Percentiles rank a stretch among this genome's conserved stretches.
Conservation (phyloP, 2,113 vertebrate species). For the Corythoichthys intestinalis region DNA sequence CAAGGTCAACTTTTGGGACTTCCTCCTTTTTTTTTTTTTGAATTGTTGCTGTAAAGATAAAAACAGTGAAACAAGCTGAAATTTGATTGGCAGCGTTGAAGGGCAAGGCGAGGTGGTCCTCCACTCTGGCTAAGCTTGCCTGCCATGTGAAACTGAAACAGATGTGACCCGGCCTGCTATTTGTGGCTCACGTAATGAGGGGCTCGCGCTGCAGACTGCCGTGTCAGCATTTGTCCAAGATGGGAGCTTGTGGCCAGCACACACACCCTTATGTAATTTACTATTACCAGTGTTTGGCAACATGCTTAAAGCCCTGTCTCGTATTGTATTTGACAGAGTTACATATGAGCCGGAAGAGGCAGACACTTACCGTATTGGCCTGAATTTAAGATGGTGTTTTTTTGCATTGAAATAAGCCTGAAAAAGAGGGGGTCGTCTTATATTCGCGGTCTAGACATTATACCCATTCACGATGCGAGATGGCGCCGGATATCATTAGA, state of each 20-base stretch:
- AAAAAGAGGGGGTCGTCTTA: no score
- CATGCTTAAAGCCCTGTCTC: not conserved
- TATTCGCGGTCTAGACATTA: no score
- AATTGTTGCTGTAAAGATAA: not conserved
- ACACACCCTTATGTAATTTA: slow-evolving; percentile 1
- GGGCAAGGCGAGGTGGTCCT: not conserved
- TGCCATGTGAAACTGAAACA: not conserved
- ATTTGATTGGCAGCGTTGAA: not conserved
- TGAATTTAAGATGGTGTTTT: no score
- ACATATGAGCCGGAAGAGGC: not conserved
- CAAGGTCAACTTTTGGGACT: not conserved
- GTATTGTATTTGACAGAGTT: not conserved
- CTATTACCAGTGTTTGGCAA: not conserved
- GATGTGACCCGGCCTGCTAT: slow-evolving; percentile 10
- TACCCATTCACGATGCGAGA: no score
- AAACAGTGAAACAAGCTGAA: not conserved
- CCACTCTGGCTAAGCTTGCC: not conserved
- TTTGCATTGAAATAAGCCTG: no score
- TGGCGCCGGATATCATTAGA: no score
- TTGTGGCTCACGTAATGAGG: slow-evolving; percentile 24
- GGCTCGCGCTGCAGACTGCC: slow-evolving; percentile 2
- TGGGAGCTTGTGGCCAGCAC: not conserved
- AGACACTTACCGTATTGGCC: no score
- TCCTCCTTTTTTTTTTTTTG: not conserved
- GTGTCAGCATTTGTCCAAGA: not conserved